Evolutionary conservation across 2,797 vertebrate species (phyloP).

Genomic region (Catostomus latipinnis): DNA sequence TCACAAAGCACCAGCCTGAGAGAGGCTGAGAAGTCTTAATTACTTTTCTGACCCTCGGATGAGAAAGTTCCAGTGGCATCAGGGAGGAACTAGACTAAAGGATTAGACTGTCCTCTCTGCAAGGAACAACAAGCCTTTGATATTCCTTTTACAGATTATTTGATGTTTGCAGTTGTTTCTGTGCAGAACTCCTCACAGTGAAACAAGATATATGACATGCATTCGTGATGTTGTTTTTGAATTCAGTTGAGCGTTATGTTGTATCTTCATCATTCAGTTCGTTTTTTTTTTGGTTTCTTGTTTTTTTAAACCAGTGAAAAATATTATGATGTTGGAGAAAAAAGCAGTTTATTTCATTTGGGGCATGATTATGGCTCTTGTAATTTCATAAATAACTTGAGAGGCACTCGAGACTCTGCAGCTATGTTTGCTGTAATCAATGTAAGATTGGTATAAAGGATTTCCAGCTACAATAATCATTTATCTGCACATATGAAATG

Average conservation of each 20-base stretch:
- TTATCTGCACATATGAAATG: neutral
- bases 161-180: neutral
- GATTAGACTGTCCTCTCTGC: conserved; percentile 18
- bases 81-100: conserved; percentile 16
- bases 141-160: conserved; percentile 4
- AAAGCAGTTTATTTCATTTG: neutral
- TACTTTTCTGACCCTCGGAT: conserved; percentile 36
- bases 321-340: neutral
- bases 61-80: conserved; percentile 17
- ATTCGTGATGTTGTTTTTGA: neutral
- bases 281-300: too few species aligned
- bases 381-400: conserved; percentile 31
- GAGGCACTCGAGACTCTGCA: neutral
- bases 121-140: conserved; percentile 26
- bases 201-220: neutral
- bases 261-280: neutral
- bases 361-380: neutral
- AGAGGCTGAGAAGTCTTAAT: conserved; percentile 34
- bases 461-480: neutral
- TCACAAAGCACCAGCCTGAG: conserved; percentile 26
- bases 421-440: conserved; percentile 17
- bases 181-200: neutral
- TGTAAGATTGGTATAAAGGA: conserved; percentile 1
- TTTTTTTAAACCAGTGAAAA: neutral
- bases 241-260: neutral